phyloP scores from a whole-genome alignment of 2,888 invertebrate species.

The Lordiphosa fenestrarum region DNA sequence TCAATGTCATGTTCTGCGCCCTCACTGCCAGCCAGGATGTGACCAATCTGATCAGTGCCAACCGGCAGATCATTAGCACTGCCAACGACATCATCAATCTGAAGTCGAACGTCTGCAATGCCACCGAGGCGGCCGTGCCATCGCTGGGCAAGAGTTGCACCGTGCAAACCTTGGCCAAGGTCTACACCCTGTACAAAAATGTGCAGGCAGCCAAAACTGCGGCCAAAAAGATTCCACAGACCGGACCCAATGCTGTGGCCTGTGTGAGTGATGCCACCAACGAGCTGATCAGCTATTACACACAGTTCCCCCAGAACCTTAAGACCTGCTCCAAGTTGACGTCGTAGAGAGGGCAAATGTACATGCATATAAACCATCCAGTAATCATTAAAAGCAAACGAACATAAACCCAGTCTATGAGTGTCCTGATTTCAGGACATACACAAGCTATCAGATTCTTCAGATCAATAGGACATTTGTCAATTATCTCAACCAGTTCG shows the following conservation, averaged over 20 bases:
- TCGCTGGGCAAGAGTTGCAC: constrained; percentile 40
- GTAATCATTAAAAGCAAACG: no score
- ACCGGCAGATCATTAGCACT: constrained; percentile 44
- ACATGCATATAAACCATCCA: neutral
- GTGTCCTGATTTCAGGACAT: no score
- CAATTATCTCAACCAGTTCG: no score
- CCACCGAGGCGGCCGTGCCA: constrained; percentile 7
- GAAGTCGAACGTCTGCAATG: constrained; percentile 47
- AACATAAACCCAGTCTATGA: no score
- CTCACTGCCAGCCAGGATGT: constrained; percentile 45
- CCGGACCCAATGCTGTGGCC: constrained; percentile 48
- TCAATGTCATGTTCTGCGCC: constrained; percentile 48
- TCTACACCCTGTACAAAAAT: constrained; percentile 42
- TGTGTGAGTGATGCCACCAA: constrained; percentile 43
- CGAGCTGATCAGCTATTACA: constrained; percentile 47
- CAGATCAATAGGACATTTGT: no score
- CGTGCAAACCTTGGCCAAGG: constrained; percentile 34
- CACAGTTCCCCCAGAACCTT: constrained; percentile 50
- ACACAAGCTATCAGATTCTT: no score
- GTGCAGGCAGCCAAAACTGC: constrained; percentile 26
- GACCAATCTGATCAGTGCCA: constrained; percentile 53
- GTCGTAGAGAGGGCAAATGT: constrained; percentile 8
- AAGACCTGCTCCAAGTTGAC: constrained; percentile 58
- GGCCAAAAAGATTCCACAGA: constrained; percentile 54
- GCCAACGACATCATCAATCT: constrained; percentile 48